Evolutionary conservation across 2,113 vertebrate genomes (phyloP).

Genomic region (Acanthochromis polyacanthus): DNA sequence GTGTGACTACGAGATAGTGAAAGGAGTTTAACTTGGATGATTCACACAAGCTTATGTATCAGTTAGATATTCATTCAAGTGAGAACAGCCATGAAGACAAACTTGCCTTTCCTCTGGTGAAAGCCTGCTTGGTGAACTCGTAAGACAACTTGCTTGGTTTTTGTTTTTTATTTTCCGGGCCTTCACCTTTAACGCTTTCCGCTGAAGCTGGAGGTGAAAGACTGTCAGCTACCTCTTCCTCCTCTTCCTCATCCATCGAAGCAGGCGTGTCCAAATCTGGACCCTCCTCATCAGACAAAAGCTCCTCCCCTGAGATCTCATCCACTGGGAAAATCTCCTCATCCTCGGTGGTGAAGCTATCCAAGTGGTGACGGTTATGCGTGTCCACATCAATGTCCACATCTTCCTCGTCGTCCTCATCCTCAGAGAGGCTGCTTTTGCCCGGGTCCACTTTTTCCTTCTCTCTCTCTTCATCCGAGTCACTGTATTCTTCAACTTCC

Average conservation of each 20-base stretch:
- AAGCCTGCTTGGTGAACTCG: slow-evolving; percentile 88
- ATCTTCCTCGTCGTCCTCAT: slow-evolving; percentile 69
- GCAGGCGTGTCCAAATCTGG: slow-evolving; percentile 66
- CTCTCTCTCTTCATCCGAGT: slow-evolving; percentile 82
- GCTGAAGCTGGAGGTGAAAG: slow-evolving; percentile 17
- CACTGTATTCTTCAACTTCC: slow-evolving; percentile 83
- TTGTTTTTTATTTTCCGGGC: slow-evolving; percentile 44
- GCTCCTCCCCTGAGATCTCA: slow-evolving; percentile 87
- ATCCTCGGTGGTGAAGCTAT: slow-evolving; percentile 80
- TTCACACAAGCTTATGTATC: background rate
- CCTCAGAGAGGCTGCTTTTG: slow-evolving; percentile 69
- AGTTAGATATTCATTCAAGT: background rate
- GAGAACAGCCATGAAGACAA: background rate
- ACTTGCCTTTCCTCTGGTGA: slow-evolving; percentile 94
- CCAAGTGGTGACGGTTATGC: slow-evolving; percentile 60
- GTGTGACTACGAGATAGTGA: slow-evolving; percentile 83
- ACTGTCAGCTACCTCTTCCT: slow-evolving; percentile 46
- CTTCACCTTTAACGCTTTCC: slow-evolving; percentile 47
- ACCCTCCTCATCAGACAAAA: slow-evolving; percentile 88
- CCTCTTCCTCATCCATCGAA: slow-evolving; percentile 68
- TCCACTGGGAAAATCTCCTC: slow-evolving; percentile 82
- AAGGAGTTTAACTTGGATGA: background rate
- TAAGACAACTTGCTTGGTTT: slow-evolving; percentile 79
- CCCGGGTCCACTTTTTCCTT: slow-evolving; percentile 82
- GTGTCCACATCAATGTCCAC: slow-evolving; percentile 73